phyloP scores from a whole-genome alignment of 2,797 vertebrate genomes.

The Etheostoma perlongum region DNA sequence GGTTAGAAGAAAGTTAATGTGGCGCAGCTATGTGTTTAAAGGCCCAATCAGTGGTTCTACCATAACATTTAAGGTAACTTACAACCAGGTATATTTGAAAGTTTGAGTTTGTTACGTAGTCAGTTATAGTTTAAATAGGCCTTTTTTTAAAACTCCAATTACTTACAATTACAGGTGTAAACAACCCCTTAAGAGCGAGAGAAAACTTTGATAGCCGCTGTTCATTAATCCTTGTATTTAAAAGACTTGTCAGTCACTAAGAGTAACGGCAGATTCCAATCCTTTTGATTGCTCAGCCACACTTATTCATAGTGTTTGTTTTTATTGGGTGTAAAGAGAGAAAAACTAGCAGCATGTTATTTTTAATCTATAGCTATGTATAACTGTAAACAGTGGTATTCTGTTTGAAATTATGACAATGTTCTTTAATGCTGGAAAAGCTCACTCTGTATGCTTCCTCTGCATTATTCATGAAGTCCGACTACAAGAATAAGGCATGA shows the following conservation, averaged over 20 bases:
- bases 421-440: slow-evolving; percentile 15
- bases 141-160: background rate
- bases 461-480: slow-evolving; percentile 42
- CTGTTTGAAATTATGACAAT: slow-evolving; percentile 15
- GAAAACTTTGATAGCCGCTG: background rate
- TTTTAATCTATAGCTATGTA: slow-evolving; percentile 7
- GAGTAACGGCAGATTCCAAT: background rate
- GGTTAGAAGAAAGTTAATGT: slow-evolving; percentile 26
- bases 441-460: slow-evolving; percentile 10
- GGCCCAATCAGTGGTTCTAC: background rate
- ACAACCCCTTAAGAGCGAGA: background rate
- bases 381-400: slow-evolving; percentile 28
- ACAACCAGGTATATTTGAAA: background rate
- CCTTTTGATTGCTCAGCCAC: background rate
- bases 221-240: background rate
- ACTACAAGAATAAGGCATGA: slow-evolving; percentile 5
- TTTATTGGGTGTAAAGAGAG: background rate
- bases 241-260: background rate
- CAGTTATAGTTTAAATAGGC: background rate
- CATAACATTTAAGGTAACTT: background rate
- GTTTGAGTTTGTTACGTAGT: background rate
- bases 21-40: slow-evolving; percentile 18
- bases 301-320: background rate
- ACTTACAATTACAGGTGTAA: background rate
- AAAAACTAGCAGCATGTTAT: background rate